Conservation (phyloP, 2,113 vertebrate genomes). For the Labrus mixtus region DNA sequence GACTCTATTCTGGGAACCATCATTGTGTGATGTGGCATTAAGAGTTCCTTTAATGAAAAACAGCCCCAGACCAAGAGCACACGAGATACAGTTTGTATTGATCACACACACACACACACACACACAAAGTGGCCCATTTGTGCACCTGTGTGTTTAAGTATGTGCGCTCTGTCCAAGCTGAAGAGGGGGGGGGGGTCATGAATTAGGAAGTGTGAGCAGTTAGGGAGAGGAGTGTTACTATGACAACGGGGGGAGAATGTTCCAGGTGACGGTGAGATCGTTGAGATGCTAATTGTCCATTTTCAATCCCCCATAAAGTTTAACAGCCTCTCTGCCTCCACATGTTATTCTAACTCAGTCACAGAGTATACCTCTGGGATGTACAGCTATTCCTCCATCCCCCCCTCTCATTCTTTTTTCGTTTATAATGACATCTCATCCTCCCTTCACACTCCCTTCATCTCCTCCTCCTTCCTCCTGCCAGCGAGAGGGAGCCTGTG, state of each 20-base stretch:
- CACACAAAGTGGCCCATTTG: constrained; percentile 35
- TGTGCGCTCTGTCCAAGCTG: constrained; percentile 36
- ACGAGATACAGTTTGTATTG: constrained; percentile 48
- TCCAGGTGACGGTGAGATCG: constrained; percentile 77
- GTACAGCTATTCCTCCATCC: constrained; percentile 53
- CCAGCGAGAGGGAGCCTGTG: constrained; percentile 54
- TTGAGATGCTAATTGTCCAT: constrained; percentile 84
- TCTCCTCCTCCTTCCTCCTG: constrained; percentile 33
- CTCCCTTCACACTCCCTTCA: constrained; percentile 45
- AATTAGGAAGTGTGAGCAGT: constrained; percentile 64
- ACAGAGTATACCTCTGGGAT: constrained; percentile 75
- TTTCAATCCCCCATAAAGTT: constrained; percentile 84
- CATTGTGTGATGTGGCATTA: constrained; percentile 4
- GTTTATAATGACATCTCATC: constrained; percentile 60
- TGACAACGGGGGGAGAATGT: constrained; percentile 71
- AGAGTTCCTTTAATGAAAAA: constrained; percentile 41
- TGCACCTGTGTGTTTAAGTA: constrained; percentile 18
- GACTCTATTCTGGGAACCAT: constrained; percentile 12
- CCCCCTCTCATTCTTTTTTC: constrained; percentile 1
- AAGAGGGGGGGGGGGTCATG: constrained; percentile 46
- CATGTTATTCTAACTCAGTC: constrained; percentile 81
- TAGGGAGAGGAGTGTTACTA: constrained; percentile 65
- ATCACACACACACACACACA: constrained; percentile 20
- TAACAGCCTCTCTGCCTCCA: constrained; percentile 77
- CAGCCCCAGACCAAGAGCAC: constrained; percentile 24